Evolutionary conservation across 2,888 invertebrate genomes (phyloP).

Genomic region (Tachina fera): DNA sequence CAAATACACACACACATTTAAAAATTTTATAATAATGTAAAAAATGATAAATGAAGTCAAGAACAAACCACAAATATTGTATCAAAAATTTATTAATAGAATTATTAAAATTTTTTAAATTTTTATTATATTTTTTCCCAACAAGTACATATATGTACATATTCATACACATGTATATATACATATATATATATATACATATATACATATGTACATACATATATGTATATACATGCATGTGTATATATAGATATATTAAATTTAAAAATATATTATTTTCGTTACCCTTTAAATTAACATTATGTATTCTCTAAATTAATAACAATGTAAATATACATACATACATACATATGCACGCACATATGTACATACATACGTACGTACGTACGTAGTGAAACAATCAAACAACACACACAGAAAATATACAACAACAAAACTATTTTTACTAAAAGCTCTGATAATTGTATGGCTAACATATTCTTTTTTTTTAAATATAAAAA

Average conservation of each 20-base stretch:
- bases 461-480: slow-evolving; percentile 67
- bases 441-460: slow-evolving; percentile 69
- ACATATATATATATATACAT: background rate
- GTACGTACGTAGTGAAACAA: slow-evolving; percentile 12
- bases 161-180: background rate
- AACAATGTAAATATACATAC: slow-evolving; percentile 50
- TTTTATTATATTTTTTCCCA: background rate
- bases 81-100: slow-evolving; percentile 47
- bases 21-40: slow-evolving; percentile 36
- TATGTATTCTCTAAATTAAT: background rate
- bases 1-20: too few species aligned
- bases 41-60: slow-evolving; percentile 49
- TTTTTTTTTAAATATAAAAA: slow-evolving; percentile 56
- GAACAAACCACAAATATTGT: slow-evolving; percentile 62
- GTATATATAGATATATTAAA: background rate
- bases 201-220: background rate
- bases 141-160: background rate
- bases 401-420: slow-evolving; percentile 43
- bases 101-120: slow-evolving; percentile 24
- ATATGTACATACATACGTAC: slow-evolving; percentile 34
- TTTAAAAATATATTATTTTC: slow-evolving; percentile 4
- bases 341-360: slow-evolving; percentile 33
- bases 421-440: slow-evolving; percentile 53
- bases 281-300: background rate
- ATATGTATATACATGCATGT: background rate